Evolutionary conservation across 2,888 invertebrate genomes (phyloP).

Genomic region (Beris chalybata): DNA sequence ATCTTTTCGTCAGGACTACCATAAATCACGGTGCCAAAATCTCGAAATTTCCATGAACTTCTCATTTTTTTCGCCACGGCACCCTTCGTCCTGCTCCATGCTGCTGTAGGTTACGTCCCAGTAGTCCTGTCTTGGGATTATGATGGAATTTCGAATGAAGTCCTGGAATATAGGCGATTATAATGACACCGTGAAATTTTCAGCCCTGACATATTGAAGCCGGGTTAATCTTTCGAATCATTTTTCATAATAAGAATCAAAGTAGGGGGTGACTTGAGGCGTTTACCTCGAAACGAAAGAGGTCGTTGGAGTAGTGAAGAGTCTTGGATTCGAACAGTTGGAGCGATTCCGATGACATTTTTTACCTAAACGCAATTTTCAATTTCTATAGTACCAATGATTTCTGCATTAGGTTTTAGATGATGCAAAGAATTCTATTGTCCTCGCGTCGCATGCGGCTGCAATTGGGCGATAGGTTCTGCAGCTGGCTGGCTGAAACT

Average conservation of each 20-base stretch:
- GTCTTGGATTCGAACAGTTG: background rate
- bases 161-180: conserved; percentile 7
- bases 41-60: conserved; percentile 34
- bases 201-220: conserved; percentile 37
- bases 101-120: background rate
- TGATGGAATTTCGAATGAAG: conserved; percentile 12
- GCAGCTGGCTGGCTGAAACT: too few relatives aligned
- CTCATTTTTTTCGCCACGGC: conserved; percentile 15
- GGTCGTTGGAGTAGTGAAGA: conserved; percentile 7
- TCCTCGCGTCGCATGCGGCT: too few relatives aligned
- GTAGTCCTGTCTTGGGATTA: conserved; percentile 28
- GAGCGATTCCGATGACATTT: background rate
- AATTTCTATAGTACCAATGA: background rate
- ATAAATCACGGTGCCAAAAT: conserved; percentile 36
- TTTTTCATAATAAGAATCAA: conserved; percentile 37
- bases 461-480: too few relatives aligned
- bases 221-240: conserved; percentile 35
- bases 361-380: background rate
- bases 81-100: background rate
- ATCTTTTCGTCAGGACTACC: conserved; percentile 36
- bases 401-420: background rate
- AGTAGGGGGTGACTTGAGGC: conserved; percentile 10
- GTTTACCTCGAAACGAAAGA: background rate
- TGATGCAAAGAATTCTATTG: conserved; percentile 1
- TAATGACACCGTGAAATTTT: conserved; percentile 29